Evolutionary conservation across 2,888 invertebrate genomes (phyloP).

Genomic region (Lamellibrachia columna): DNA sequence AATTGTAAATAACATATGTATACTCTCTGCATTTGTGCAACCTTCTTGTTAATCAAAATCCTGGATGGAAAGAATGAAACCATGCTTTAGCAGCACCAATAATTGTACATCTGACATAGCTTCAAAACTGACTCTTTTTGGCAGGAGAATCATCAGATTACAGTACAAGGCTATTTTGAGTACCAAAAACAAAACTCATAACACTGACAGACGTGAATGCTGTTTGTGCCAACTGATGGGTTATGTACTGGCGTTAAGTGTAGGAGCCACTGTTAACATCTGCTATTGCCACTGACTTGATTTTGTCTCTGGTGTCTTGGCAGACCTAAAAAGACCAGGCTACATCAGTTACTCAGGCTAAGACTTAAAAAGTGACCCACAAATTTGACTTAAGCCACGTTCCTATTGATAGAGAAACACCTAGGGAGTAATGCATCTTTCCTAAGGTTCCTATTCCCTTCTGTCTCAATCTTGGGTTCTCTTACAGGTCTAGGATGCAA

Average conservation of each 20-base stretch:
- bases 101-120: neutral
- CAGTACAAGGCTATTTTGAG: neutral
- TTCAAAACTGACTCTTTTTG: neutral
- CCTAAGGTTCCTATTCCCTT: neutral
- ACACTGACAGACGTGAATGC: neutral
- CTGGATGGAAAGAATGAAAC: too few relatives aligned
- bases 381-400: neutral
- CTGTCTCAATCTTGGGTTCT: neutral
- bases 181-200: neutral
- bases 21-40: neutral
- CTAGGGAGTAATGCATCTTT: neutral
- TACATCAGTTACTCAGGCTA: neutral
- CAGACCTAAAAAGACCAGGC: neutral
- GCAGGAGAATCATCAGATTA: neutral
- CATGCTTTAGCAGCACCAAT: neutral
- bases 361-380: neutral
- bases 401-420: neutral
- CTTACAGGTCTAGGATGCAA: too few relatives aligned
- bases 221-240: neutral
- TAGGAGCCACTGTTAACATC: neutral
- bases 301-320: neutral
- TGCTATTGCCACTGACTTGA: neutral
- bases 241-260: neutral
- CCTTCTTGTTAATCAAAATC: neutral
- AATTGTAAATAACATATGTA: neutral